These are phyloP conservation scores for Pterophyllum scalare DNA, from an alignment of 2,113 vertebrate species.

Conservation along the genomic window DNA sequence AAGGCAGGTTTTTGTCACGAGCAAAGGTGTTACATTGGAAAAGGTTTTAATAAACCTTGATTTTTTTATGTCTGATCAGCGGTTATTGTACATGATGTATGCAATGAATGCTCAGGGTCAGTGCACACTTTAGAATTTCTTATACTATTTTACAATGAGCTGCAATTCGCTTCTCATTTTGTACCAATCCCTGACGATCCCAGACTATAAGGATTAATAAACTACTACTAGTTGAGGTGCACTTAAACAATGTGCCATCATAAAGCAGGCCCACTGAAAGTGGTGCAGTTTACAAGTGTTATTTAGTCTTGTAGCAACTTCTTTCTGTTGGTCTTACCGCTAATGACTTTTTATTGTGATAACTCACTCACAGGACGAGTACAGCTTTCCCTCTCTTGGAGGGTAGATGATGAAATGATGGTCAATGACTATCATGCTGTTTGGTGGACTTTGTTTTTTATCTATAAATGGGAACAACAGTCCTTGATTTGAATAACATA, in stretches of 20 bases:
- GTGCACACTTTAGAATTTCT: neutral
- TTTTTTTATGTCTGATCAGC: neutral
- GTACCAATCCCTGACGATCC: neutral
- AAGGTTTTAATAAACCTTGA: neutral
- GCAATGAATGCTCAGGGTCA: neutral
- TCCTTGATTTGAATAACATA: slow-evolving; percentile 17
- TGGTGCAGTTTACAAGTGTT: neutral
- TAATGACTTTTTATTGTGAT: neutral
- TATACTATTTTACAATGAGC: neutral
- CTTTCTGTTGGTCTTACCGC: neutral
- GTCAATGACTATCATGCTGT: neutral
- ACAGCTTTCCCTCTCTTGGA: neutral
- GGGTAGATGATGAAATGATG: neutral
- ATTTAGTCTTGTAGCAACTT: neutral
- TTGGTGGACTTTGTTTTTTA: neutral
- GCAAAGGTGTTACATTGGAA: neutral
- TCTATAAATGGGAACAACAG: neutral
- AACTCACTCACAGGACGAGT: neutral
- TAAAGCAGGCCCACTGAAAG: neutral
- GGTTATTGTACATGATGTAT: neutral
- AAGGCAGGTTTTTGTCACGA: neutral
- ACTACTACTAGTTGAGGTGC: neutral
- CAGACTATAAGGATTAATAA: neutral
- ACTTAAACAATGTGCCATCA: neutral
- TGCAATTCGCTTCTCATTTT: neutral